Conservation (phyloP, 92 coral and sea anemone genomes). For the Actinernus sp. region DNA sequence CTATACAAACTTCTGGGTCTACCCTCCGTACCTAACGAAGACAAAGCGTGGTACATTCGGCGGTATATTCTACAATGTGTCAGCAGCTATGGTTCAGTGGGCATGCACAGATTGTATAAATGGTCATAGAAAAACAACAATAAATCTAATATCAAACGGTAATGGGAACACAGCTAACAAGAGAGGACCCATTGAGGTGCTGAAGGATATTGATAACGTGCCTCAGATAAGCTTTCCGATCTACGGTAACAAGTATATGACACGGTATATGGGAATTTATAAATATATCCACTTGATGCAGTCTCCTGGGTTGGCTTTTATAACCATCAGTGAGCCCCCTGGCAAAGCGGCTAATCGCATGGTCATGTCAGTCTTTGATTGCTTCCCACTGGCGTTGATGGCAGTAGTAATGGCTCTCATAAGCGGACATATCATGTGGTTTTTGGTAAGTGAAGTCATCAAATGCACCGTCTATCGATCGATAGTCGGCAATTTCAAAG, state of each 20-base stretch:
- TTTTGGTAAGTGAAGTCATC: slow-evolving; percentile 54
- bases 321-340: slow-evolving; percentile 56
- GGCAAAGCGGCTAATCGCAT: slow-evolving; percentile 28
- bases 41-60: slow-evolving; percentile 6
- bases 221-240: slow-evolving; percentile 83
- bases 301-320: slow-evolving; percentile 84
- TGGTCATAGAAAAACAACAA: slow-evolving; percentile 59
- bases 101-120: slow-evolving; percentile 80
- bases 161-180: slow-evolving; percentile 38
- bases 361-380: slow-evolving; percentile 21
- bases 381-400: slow-evolving; percentile 61
- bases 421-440: slow-evolving; percentile 83
- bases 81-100: slow-evolving; percentile 23
- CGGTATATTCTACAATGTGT: slow-evolving; percentile 57
- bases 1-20: slow-evolving; percentile 74
- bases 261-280: slow-evolving; percentile 55
- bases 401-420: slow-evolving; percentile 52
- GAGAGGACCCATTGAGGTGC: slow-evolving; percentile 31
- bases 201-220: slow-evolving; percentile 51
- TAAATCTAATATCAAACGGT: slow-evolving; percentile 36
- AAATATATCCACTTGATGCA: slow-evolving; percentile 70
- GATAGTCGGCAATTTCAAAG: not conserved
- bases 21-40: slow-evolving; percentile 67
- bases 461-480: not conserved
- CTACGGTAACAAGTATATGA: slow-evolving; percentile 67